Evolutionary conservation across 1,140 invertebrate genomes (phyloP).

Genomic region (Nixonia krombeini): DNA sequence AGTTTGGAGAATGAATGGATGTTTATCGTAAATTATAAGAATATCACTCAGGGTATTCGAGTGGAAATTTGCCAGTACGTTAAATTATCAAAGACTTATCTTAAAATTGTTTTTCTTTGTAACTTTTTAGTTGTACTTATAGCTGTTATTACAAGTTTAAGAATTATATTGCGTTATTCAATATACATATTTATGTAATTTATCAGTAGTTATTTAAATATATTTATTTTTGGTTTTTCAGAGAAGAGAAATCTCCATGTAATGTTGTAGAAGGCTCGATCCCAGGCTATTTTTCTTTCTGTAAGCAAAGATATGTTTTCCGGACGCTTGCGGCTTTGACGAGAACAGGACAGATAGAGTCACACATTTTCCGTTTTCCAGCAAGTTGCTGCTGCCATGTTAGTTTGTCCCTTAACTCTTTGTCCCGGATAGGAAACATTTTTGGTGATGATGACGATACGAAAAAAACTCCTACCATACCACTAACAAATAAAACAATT

Average conservation of each 20-base stretch:
- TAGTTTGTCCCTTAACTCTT: too few species aligned
- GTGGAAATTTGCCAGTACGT: conserved; percentile 37
- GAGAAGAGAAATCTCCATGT: conserved; percentile 6
- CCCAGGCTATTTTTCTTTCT: conserved; percentile 12
- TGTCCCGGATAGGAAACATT: too few species aligned
- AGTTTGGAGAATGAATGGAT: conserved; percentile 28
- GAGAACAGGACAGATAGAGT: not conserved
- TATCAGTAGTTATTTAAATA: too few species aligned
- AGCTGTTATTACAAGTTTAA: too few species aligned
- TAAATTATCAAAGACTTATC: not conserved
- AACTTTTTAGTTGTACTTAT: too few species aligned
- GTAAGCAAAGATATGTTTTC: conserved; percentile 19
- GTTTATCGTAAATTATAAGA: conserved; percentile 29
- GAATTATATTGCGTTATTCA: too few species aligned
- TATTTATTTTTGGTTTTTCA: conserved; percentile 8
- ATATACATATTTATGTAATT: too few species aligned
- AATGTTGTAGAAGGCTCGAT: not conserved
- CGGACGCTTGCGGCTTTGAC: conserved; percentile 17
- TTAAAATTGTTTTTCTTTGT: too few species aligned
- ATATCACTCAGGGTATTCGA: conserved; percentile 35
- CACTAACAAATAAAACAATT: too few species aligned
- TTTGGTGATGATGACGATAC: too few species aligned
- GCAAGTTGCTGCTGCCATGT: conserved; percentile 17
- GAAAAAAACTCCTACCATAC: too few species aligned
- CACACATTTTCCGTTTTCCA: conserved; percentile 17